Conservation (phyloP, 2,888 invertebrate species). For the Phlogophora meticulosa region DNA sequence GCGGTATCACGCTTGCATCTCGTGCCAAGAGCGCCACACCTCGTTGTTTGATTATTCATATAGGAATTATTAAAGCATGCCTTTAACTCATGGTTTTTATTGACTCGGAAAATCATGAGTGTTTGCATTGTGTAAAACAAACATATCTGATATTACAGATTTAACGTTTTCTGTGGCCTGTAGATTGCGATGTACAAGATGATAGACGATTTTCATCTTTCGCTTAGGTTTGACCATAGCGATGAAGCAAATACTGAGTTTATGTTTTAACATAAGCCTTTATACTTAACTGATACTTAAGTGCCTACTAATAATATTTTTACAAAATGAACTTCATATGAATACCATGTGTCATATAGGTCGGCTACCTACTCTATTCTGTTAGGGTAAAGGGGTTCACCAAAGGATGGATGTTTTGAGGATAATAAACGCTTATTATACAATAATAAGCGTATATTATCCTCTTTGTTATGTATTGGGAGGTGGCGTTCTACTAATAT, state of each 20-base stretch:
- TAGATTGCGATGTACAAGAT: too few species aligned
- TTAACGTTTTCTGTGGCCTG: neutral
- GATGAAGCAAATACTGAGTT: neutral
- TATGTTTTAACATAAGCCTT: neutral
- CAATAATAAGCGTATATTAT: too few species aligned
- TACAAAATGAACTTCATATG: neutral
- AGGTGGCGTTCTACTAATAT: too few species aligned
- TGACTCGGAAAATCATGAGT: constrained; percentile 34
- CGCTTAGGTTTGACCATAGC: neutral
- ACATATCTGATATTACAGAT: neutral
- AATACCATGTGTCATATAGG: neutral
- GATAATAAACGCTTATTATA: too few species aligned
- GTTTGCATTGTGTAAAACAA: constrained; percentile 15
- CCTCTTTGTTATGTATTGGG: too few species aligned
- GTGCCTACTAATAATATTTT: neutral
- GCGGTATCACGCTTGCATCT: constrained; percentile 44
- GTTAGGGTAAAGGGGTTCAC: too few species aligned
- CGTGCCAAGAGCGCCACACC: constrained; percentile 47
- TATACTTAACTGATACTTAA: neutral
- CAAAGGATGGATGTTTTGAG: too few species aligned
- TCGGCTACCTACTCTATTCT: too few species aligned
- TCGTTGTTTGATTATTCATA: constrained; percentile 35
- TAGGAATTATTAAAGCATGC: constrained; percentile 46
- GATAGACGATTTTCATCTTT: neutral
- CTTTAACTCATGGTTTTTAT: constrained; percentile 21